phyloP scores from a whole-genome alignment of 2,888 invertebrate genomes.

The Agrotis exclamationis region DNA sequence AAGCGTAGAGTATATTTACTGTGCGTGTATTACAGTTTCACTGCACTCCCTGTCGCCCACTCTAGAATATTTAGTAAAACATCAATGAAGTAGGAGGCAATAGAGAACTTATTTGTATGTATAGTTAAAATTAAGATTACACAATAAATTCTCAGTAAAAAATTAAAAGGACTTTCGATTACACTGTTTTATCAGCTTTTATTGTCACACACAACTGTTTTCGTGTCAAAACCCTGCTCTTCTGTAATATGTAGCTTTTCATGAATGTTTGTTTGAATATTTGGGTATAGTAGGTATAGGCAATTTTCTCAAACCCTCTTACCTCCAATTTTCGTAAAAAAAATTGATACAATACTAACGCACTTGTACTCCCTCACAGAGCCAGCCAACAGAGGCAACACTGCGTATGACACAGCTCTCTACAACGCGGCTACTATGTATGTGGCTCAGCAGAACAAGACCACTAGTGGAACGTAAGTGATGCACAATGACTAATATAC shows the following conservation, averaged over 20 bases:
- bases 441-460: constrained; percentile 95
- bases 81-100: constrained; percentile 6
- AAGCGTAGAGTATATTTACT: not conserved
- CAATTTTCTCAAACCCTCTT: not conserved
- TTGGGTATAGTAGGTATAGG: not conserved
- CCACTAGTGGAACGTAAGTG: constrained; percentile 87
- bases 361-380: constrained; percentile 68
- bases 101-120: not conserved
- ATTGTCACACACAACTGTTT: not conserved
- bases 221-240: not conserved
- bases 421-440: constrained; percentile 99
- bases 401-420: constrained; percentile 98
- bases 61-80: constrained; percentile 2
- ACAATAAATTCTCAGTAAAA: not conserved
- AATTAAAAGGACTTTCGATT: no score
- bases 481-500: not conserved
- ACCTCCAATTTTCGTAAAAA: not conserved
- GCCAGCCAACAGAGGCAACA: constrained; percentile 93
- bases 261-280: not conserved
- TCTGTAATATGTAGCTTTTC: not conserved
- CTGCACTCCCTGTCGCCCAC: constrained; percentile 16
- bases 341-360: constrained; percentile 16
- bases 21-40: constrained; percentile 6
- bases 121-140: no score
- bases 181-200: not conserved